Evolutionary conservation across 2,888 invertebrate genomes (phyloP), one percentile per base, ranked within the genome.

Genomic region (Drosophila pseudotalamancana): DNA sequence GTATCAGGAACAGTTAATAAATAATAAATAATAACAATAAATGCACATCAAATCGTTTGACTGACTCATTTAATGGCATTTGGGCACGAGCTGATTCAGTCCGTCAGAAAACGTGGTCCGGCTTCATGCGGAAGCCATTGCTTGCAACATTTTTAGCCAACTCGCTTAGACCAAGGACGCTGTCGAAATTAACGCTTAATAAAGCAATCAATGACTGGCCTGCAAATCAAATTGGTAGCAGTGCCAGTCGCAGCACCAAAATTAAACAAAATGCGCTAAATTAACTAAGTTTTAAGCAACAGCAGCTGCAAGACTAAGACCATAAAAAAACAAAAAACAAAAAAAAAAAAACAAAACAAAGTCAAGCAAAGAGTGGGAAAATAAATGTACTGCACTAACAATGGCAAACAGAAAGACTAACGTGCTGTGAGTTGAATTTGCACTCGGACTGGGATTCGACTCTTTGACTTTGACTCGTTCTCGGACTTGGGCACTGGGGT

Each of bases 171-270:
- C 60, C 87, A 85, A 83, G 87, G 88, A 81, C 78, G 77, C 54
- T 46, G 72, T 56, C 63, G 64, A 74, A 87, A 80, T 84, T 64
- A 88, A 77, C 87, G 74, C 78, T 81, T 87, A 88, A 88, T 83
- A 83, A 83, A 88, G 83, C 82, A 88, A 83, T 83, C 88, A 83
- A 63, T 63, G 67, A 35, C 66, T 65, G 67, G 75, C 59, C 70
- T 70, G 85, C 87, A 82, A 88, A 81, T 87, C 82, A 84, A 88
- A 84, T 84, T 87, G 82, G 77, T 68, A 73, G 68, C 85, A 72
- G 39, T 12, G 19, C 43, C 46, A 68, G 43, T 71, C 31, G 39
- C 61, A 72, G 81, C 56, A 60, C 66, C 72, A 63, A 87, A 77
- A 74, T 81, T 87, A 72, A 75, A 62, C 67, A 82, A 84, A 83